These are phyloP conservation scores for Dermatemys mawii DNA, from an alignment of 2,113 vertebrate genomes.

Conservation along the genomic window DNA sequence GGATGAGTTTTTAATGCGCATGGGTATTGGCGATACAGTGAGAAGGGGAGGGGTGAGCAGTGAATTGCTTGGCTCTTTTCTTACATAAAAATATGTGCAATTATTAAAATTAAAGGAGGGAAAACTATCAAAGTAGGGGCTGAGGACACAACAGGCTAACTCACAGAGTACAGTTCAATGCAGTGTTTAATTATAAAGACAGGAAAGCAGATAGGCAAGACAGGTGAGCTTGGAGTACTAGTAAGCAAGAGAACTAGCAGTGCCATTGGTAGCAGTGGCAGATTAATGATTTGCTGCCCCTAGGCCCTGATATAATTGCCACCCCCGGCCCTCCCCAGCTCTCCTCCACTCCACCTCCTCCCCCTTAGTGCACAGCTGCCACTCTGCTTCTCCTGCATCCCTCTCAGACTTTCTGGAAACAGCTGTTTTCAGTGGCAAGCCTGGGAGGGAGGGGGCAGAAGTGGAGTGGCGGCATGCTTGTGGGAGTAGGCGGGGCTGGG, in stretches of 20 bases:
- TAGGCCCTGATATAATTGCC: too few relatives aligned
- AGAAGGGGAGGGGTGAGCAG: conserved; percentile 17
- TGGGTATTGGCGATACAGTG: conserved; percentile 31
- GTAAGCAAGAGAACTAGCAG: not conserved
- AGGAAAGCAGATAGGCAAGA: not conserved
- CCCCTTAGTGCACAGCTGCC: too few relatives aligned
- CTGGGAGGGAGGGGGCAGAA: too few relatives aligned
- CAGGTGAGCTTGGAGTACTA: not conserved
- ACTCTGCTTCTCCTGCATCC: too few relatives aligned
- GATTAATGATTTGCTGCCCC: too few relatives aligned
- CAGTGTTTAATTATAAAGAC: conserved; percentile 14
- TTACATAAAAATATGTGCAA: not conserved
- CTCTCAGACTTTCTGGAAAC: too few relatives aligned
- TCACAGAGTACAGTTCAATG: conserved; percentile 1
- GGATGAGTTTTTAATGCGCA: conserved; percentile 66
- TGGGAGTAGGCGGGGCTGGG: too few relatives aligned
- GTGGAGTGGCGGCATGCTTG: too few relatives aligned
- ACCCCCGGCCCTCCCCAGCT: too few relatives aligned
- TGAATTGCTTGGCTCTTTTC: conserved; percentile 25
- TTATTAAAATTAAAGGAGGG: not conserved
- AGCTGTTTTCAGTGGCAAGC: too few relatives aligned
- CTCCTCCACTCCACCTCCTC: too few relatives aligned
- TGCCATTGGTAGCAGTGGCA: not conserved
- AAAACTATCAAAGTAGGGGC: not conserved
- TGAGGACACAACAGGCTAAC: not conserved